A percentile compares a stretch with the other conserved stretches of the same genome.
Conservation (phyloP, 2,888 invertebrate species). For the Ochropacha duplaris region DNA sequence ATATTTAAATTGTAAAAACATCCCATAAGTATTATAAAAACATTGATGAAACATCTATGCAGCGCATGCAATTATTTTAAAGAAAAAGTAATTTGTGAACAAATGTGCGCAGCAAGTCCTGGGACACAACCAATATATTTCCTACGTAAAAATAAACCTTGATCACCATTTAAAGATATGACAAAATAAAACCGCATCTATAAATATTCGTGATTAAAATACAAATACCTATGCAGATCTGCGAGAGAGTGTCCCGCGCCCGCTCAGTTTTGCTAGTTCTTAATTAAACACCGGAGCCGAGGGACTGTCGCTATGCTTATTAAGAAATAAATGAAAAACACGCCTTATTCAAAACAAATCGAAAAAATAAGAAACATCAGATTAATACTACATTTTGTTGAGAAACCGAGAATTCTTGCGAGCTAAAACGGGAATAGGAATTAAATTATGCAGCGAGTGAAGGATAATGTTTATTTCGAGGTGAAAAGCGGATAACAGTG, state of each 20-base stretch:
- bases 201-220: constrained; percentile 67
- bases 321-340: constrained; percentile 73
- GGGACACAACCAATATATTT: constrained; percentile 33
- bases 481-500: constrained; percentile 31
- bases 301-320: constrained; percentile 59
- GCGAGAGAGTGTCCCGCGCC: constrained; percentile 20
- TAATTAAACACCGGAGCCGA: constrained; percentile 65
- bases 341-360: constrained; percentile 49
- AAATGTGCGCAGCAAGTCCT: not conserved
- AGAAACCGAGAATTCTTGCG: constrained; percentile 41
- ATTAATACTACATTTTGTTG: constrained; percentile 47
- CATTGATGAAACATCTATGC: not conserved
- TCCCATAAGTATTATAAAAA: not conserved
- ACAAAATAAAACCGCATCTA: constrained; percentile 51
- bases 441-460: constrained; percentile 10
- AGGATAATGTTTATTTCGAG: not conserved
- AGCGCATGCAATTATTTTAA: not conserved
- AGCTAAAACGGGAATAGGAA: constrained; percentile 40
- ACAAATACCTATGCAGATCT: constrained; percentile 54
- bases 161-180: constrained; percentile 44
- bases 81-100: not conserved
- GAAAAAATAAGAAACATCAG: constrained; percentile 33
- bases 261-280: constrained; percentile 49
- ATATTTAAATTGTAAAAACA: no score
- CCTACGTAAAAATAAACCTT: constrained; percentile 40